Base-by-base conservation (phyloP, 2,113 vertebrate genomes). In the Dolichotis patagonum region DNA sequence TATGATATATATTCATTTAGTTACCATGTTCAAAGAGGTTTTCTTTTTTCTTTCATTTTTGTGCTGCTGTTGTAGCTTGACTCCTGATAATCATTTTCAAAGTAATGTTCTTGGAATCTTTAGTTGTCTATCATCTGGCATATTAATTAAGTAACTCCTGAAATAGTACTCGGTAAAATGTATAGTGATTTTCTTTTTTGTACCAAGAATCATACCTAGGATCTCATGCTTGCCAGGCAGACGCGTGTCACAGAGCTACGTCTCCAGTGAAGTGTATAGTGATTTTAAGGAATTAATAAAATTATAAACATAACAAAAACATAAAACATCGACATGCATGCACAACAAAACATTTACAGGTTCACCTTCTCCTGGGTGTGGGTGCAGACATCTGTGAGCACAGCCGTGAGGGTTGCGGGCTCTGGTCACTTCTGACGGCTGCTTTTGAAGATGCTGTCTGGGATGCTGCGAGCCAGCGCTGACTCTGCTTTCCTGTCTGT, bases 401-500 rank as follows among this genome's bases (percentile, higher is more conserved):
- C 63, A 88, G 73, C 60, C n/a, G 38, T 56, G 43, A 6, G 83
- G 43, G 56, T 41, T 54, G 35, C 5, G 35, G 32, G 35, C 26
- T 58, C 60, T 78, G 56, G 63, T 86, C 75, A 71, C 10, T 65
- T 58, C 80, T 43, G 58, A 19, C 17, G 69, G 38, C 46, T 58
- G 56, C 56, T 83, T 54, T 69, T 69, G 60, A 35, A 78, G 77
- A 35, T 52, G 38, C 28, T 91, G 26, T 56, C 35, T 80, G 43
- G 28, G 56, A 52, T 67, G 17, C 71, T 65, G 16, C n/a, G 26
- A 75, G 41, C 65, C 30, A 82, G 56, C 81, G 2, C 12, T 92
- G 75, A 97, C 77, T 88, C 82, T 85, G 8, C 89, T 56, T 96
- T 77, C 6, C 56, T 86, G 0, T 77, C 24, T 87, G 60, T 83